Evolutionary conservation across 2,113 vertebrate genomes (phyloP).

Genomic region (Triplophysa tibetana): DNA sequence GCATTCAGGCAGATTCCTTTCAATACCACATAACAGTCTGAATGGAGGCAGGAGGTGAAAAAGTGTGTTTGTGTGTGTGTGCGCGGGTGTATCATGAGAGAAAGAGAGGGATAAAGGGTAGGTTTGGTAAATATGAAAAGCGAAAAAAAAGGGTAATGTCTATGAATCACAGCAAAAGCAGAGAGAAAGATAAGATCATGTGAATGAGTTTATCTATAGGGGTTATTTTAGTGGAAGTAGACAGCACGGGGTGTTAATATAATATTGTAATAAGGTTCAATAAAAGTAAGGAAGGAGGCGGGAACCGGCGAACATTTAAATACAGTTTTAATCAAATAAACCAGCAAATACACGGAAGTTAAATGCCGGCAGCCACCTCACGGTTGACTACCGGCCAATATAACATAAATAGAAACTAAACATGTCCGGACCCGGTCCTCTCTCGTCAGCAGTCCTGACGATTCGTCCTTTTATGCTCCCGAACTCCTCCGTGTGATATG

Average conservation of each 20-base stretch:
- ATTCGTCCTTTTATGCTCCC: too few relatives aligned
- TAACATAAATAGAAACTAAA: too few relatives aligned
- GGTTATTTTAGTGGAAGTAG: slow-evolving; percentile 1
- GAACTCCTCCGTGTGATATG: too few relatives aligned
- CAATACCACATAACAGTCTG: background rate
- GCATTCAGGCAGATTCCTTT: slow-evolving; percentile 8
- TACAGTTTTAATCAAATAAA: too few relatives aligned
- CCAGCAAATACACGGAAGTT: too few relatives aligned
- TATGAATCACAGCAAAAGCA: background rate
- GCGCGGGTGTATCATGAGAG: background rate
- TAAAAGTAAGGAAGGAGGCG: too few relatives aligned
- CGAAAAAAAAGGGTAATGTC: slow-evolving; percentile 1
- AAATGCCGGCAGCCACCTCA: too few relatives aligned
- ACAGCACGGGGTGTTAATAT: background rate
- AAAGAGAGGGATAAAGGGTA: background rate
- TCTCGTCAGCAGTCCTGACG: too few relatives aligned
- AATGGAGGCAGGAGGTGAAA: background rate
- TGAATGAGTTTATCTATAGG: slow-evolving; percentile 33
- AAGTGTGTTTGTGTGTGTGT: background rate
- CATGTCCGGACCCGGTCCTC: too few relatives aligned
- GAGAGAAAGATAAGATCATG: background rate
- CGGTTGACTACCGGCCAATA: too few relatives aligned
- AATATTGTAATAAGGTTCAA: too few relatives aligned
- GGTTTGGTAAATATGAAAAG: background rate
- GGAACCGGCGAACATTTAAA: too few relatives aligned